Evolutionary conservation across 1,140 invertebrate genomes (phyloP), one percentile per base, ranked within the genome.

Genomic region (Drosophila erecta): DNA sequence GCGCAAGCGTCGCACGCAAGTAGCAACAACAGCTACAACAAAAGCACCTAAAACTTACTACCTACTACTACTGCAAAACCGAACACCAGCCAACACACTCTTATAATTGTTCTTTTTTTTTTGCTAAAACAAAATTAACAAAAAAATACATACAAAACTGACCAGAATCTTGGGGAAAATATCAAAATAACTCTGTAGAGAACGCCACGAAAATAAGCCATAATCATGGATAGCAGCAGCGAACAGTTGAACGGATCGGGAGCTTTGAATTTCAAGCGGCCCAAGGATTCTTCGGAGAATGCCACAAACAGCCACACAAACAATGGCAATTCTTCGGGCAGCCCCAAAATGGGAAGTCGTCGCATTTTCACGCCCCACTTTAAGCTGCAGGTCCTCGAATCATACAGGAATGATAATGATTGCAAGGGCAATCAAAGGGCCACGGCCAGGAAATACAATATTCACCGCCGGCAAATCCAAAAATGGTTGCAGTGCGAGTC

Each of bases 401-500:
- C 96, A 20, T 97, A 97, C 90, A 93, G 96, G 49, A 94, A 95
- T 69, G 96, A 97, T 90, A 94, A 95, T 30, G 96, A 97, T 89
- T 97, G 96, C 91, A 95, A 96, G 76, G 96, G 96, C 10, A 97
- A 97, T 92, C 96, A 97, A 86, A 93, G 96, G 14, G 96, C 97
- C 0, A 97, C 96, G 1, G 97, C 96, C 5, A 94, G 96, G 64
- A 97, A 97, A 92, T 97, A 97, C 89, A 96, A 96, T 15, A 97
- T 97, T 53, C 96, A 97, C 90, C 94, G 96, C 12, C 93, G 96
- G 27, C 96, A 97, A 91, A 97, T 97, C 56, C 96, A 97, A 92
- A 97, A 97, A 93, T 97, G 96, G 96, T 91, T 97, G 57, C 96
- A 97, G 92, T 96, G 95, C 76, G 96, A 97, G 91, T 94, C 94